phyloP scores from a whole-genome alignment of 2,888 invertebrate genomes.

The Agrotis exclamationis region DNA sequence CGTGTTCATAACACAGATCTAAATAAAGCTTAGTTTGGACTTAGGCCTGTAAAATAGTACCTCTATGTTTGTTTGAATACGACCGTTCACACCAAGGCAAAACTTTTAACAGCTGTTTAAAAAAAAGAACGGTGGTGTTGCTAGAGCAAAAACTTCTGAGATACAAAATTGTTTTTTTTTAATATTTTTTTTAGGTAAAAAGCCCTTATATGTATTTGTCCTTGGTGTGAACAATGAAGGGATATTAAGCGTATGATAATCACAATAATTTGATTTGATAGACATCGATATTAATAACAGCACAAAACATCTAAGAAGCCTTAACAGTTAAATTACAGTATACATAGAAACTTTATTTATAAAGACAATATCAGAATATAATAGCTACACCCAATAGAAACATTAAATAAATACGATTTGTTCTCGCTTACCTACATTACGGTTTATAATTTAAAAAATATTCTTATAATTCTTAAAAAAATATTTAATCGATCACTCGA shows the following conservation, averaged over 20 bases:
- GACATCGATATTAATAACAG: constrained; percentile 72
- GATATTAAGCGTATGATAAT: constrained; percentile 78
- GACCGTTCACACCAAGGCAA: constrained; percentile 59
- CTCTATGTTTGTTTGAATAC: constrained; percentile 43
- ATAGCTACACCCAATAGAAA: constrained; percentile 70
- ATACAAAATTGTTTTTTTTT: too few relatives aligned
- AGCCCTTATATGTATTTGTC: constrained; percentile 3
- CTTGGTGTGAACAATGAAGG: constrained; percentile 50
- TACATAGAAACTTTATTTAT: constrained; percentile 71
- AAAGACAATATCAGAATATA: constrained; percentile 80
- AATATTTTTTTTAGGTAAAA: too few relatives aligned
- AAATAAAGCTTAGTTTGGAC: constrained; percentile 73
- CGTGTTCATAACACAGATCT: constrained; percentile 75
- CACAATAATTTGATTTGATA: constrained; percentile 77
- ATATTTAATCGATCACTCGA: constrained; percentile 49
- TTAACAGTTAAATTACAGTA: constrained; percentile 69
- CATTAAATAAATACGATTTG: constrained; percentile 73
- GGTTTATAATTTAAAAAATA: constrained; percentile 58
- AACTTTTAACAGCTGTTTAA: constrained; percentile 16
- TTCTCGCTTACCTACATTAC: constrained; percentile 56
- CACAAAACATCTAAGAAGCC: constrained; percentile 75
- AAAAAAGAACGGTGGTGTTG: background rate
- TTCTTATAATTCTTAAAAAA: constrained; percentile 56
- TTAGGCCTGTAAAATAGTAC: constrained; percentile 74
- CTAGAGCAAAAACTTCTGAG: background rate